Evolutionary conservation across 2,113 vertebrate species (phyloP).

Genomic region (Barbus barbus): DNA sequence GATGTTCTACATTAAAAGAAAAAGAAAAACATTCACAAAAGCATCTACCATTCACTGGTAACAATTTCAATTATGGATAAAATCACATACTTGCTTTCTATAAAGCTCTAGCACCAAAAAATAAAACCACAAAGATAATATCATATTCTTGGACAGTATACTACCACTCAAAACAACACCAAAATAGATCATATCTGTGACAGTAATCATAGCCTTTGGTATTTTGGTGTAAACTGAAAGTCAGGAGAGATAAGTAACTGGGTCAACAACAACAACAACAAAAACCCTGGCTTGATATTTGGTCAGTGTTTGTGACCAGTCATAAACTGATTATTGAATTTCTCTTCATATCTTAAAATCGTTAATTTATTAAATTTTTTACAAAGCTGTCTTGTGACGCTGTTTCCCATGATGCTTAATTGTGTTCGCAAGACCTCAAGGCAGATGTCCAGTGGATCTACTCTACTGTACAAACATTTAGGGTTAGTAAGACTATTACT

Average conservation of each 20-base stretch:
- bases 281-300: background rate
- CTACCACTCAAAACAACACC: background rate
- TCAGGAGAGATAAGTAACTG: background rate
- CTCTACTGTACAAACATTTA: background rate
- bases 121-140: background rate
- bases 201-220: background rate
- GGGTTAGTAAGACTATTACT: background rate
- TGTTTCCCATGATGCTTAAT: background rate
- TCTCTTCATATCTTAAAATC: background rate
- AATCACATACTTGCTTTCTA: background rate
- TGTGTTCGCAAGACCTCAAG: background rate
- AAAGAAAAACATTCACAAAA: background rate
- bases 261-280: background rate
- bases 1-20: slow-evolving; percentile 82
- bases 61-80: background rate
- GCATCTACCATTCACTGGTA: background rate
- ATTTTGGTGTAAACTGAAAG: background rate
- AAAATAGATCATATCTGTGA: background rate
- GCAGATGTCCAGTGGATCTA: background rate
- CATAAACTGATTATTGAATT: background rate
- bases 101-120: background rate
- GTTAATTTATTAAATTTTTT: too few relatives aligned
- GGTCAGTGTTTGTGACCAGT: background rate
- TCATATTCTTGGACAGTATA: background rate
- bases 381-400: background rate